A percentile compares a stretch with the other conserved stretches of the same genome.
These are phyloP conservation scores for Wiebesia pumilae DNA, from an alignment of 1,140 invertebrate species.

Conservation along the genomic window DNA sequence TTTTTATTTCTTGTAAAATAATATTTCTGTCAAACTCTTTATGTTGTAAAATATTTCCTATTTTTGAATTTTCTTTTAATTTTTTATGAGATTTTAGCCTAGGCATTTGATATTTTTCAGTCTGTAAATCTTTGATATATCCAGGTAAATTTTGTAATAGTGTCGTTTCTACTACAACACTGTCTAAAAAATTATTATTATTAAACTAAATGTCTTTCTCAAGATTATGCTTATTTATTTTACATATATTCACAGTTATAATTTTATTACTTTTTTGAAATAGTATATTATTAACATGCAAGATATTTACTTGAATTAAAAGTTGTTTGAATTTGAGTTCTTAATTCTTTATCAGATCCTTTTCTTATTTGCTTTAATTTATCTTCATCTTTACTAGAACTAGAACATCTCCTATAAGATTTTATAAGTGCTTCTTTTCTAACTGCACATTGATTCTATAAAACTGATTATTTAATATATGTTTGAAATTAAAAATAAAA, in stretches of 20 bases:
- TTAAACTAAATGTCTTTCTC: background rate
- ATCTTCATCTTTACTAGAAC: background rate
- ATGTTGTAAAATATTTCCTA: slow-evolving; percentile 11
- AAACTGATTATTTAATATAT: background rate
- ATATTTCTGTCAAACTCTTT: background rate
- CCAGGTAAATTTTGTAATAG: slow-evolving; percentile 43
- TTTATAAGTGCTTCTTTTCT: background rate
- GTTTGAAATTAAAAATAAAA: background rate
- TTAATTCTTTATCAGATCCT: background rate
- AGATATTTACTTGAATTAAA: slow-evolving; percentile 11
- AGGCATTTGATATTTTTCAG: background rate
- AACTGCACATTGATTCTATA: slow-evolving; percentile 11
- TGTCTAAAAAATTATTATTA: background rate
- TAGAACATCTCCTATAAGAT: background rate
- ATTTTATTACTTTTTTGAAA: too few species aligned
- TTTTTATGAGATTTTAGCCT: slow-evolving; percentile 11
- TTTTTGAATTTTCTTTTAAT: background rate
- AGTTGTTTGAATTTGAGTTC: slow-evolving; percentile 1
- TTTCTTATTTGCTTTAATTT: background rate
- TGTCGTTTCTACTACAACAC: slow-evolving; percentile 24
- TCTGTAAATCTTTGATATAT: slow-evolving; percentile 29
- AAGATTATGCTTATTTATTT: background rate
- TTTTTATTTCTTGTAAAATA: slow-evolving; percentile 5
- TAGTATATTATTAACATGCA: background rate
- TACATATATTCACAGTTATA: too few species aligned